These are phyloP conservation scores for Heteronetta atricapilla DNA, from an alignment of 2,113 vertebrate genomes.

Conservation along the genomic window DNA sequence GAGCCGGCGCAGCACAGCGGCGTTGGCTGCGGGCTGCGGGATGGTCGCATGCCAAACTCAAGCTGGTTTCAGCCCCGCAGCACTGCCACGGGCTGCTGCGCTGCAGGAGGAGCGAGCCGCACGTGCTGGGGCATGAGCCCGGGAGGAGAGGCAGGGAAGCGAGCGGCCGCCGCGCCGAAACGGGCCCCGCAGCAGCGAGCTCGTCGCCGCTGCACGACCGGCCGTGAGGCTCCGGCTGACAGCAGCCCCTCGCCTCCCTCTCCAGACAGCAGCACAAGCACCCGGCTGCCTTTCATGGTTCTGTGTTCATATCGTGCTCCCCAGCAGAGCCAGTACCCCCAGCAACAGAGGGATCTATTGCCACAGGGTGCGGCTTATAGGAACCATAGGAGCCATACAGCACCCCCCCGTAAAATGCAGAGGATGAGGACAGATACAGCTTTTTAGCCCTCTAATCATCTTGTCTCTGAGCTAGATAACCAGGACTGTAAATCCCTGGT, in stretches of 20 bases:
- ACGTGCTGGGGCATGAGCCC: not conserved
- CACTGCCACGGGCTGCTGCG: not conserved
- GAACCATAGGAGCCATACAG: accelerated
- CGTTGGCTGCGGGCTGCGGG: not conserved
- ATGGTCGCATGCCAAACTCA: not conserved
- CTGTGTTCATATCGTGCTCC: not conserved
- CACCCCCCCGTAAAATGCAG: not conserved
- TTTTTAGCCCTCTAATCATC: conserved; percentile 53
- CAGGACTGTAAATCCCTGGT: conserved; percentile 51
- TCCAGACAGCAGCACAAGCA: not conserved
- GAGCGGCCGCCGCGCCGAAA: not conserved
- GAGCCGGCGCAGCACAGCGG: not conserved
- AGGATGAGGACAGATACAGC: conserved; percentile 37
- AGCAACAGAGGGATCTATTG: not conserved
- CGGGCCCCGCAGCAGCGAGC: not conserved
- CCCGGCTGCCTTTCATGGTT: not conserved
- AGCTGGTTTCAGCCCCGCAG: not conserved
- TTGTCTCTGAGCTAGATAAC: conserved; percentile 57
- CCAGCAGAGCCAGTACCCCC: not conserved
- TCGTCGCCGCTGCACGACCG: accelerated
- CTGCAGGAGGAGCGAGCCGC: not conserved
- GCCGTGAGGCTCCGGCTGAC: not conserved
- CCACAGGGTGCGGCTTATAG: not conserved
- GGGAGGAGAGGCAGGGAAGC: not conserved
- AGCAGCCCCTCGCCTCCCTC: not conserved